These are phyloP conservation scores for Macrochelys suwanniensis DNA, from an alignment of 2,797 vertebrate genomes.

Conservation along the genomic window DNA sequence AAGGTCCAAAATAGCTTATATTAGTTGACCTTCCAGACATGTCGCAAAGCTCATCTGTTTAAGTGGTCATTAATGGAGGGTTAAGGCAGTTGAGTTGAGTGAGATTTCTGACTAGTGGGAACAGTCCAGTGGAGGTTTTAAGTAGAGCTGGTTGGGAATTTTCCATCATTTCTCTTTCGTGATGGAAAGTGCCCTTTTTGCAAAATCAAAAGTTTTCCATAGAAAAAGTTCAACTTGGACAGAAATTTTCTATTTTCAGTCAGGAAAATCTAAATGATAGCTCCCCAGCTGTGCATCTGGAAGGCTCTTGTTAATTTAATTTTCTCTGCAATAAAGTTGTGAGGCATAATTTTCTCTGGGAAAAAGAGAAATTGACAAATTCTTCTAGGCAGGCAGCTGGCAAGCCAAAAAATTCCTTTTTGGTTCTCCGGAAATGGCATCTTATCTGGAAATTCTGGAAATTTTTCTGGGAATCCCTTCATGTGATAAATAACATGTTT, in stretches of 20 bases:
- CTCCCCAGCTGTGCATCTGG: no score
- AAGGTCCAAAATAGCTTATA: background rate
- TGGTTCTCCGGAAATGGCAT: rapidly evolving
- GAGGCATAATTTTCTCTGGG: background rate
- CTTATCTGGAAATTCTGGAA: background rate
- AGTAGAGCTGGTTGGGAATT: background rate
- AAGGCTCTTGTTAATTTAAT: background rate
- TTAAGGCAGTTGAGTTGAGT: background rate
- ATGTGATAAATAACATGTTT: background rate
- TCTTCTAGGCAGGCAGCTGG: no score
- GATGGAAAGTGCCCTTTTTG: background rate
- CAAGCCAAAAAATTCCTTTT: no score
- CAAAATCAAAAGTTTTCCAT: no score
- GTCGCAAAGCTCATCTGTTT: no score
- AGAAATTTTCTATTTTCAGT: no score
- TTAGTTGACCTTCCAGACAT: no score
- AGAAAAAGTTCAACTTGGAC: no score
- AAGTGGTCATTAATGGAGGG: no score
- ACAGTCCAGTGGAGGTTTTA: background rate
- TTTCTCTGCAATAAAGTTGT: background rate
- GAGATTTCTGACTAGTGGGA: background rate
- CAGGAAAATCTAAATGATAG: no score
- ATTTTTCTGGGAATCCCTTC: background rate
- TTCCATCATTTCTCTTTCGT: background rate
- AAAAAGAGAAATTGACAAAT: no score